phyloP scores from a whole-genome alignment of 2,113 vertebrate species.

The Felis chaus region DNA sequence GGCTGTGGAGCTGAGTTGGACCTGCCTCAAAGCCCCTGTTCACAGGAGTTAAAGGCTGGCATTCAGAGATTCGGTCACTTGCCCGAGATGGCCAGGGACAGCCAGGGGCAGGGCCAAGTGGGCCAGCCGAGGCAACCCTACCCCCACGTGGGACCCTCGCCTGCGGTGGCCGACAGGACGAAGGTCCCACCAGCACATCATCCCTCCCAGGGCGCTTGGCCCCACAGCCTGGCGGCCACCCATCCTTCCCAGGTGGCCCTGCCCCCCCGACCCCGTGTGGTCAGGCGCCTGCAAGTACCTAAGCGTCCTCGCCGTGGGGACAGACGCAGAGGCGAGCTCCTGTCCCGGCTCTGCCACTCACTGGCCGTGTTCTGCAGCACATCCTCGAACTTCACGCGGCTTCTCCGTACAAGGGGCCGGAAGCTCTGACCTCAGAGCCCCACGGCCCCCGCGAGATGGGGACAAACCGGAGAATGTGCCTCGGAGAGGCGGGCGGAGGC shows the following conservation, averaged over 20 bases:
- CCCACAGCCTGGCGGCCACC: fast-evolving
- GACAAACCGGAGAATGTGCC: fast-evolving
- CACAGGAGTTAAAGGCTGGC: too few species aligned
- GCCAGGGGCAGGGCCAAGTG: not conserved
- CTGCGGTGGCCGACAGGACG: fast-evolving
- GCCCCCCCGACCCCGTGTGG: too few species aligned
- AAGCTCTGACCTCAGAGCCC: not conserved
- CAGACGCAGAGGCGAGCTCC: fast-evolving
- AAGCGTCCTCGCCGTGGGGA: too few species aligned
- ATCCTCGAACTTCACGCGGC: fast-evolving
- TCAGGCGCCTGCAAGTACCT: fast-evolving
- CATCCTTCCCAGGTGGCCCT: fast-evolving
- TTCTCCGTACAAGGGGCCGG: not conserved
- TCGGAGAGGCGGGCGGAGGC: not conserved
- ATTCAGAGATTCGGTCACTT: fast-evolving
- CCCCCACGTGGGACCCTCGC: fast-evolving
- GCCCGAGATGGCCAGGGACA: fast-evolving
- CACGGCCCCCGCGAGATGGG: fast-evolving
- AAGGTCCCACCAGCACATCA: fast-evolving
- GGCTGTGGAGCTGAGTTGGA: fast-evolving
- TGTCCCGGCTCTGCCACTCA: fast-evolving
- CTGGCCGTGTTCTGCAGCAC: too few species aligned
- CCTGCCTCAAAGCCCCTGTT: fast-evolving
- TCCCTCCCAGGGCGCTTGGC: not conserved
- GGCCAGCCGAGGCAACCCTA: fast-evolving